These are phyloP conservation scores for Dryocosmus kuriphilus DNA, from an alignment of 2,888 invertebrate genomes.

Conservation along the genomic window DNA sequence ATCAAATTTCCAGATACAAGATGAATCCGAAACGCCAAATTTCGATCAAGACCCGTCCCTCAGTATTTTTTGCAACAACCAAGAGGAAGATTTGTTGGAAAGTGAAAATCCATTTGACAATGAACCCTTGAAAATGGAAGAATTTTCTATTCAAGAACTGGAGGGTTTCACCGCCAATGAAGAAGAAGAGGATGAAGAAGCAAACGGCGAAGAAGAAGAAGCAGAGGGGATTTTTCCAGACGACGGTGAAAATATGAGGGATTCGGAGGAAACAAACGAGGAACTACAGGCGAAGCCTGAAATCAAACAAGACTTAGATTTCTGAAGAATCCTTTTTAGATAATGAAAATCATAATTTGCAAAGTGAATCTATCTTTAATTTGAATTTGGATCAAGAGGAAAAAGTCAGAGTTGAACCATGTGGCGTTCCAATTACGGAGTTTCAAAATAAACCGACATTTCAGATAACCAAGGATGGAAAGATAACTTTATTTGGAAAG, in stretches of 20 bases:
- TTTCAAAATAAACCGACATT: constrained; percentile 54
- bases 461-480: constrained; percentile 58
- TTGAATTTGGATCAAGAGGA: constrained; percentile 41
- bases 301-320: not conserved
- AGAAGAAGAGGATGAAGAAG: constrained; percentile 39
- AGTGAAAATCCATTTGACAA: constrained; percentile 31
- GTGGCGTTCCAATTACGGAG: constrained; percentile 57
- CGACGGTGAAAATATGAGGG: not conserved
- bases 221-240: constrained; percentile 32
- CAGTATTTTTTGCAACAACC: constrained; percentile 9
- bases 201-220: constrained; percentile 39
- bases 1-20: not conserved
- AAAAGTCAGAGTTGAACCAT: constrained; percentile 54
- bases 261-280: not conserved
- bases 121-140: constrained; percentile 38
- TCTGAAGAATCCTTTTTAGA: not conserved
- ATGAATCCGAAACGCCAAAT: not conserved
- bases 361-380: constrained; percentile 14
- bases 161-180: constrained; percentile 42
- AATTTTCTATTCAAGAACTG: constrained; percentile 47
- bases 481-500: constrained; percentile 64
- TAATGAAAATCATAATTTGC: not conserved
- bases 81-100: constrained; percentile 14
- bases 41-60: not conserved
- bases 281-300: too few species aligned